Conservation (phyloP, 2,888 invertebrate genomes). For the Clunio marinus region DNA sequence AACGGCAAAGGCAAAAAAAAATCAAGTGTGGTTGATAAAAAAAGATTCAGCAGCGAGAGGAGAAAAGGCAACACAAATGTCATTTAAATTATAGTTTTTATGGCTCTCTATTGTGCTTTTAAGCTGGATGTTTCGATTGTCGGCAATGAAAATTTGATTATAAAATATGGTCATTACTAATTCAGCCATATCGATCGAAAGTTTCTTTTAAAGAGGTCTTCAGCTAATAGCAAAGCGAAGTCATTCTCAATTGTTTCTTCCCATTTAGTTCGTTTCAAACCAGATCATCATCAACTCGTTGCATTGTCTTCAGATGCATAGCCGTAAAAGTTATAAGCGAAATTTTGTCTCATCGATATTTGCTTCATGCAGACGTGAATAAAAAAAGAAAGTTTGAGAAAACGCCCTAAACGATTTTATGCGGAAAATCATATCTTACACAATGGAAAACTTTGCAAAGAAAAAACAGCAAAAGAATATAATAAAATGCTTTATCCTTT, state of each 20-base stretch:
- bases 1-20: neutral
- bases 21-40: neutral
- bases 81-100: slow-evolving; percentile 29
- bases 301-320: neutral
- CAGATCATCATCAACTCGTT: neutral
- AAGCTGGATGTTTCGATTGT: slow-evolving; percentile 14
- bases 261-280: neutral
- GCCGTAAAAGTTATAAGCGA: neutral
- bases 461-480: too few species aligned
- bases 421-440: neutral
- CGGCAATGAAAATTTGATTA: slow-evolving; percentile 18
- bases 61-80: slow-evolving; percentile 2
- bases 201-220: neutral
- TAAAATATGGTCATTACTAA: slow-evolving; percentile 1
- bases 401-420: neutral
- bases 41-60: neutral
- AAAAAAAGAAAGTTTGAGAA: neutral
- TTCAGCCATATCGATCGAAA: too few species aligned
- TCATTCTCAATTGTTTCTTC: neutral
- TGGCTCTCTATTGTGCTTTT: slow-evolving; percentile 14
- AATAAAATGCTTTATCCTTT: neutral
- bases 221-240: neutral
- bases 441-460: neutral
- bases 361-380: neutral
- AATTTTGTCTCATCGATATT: neutral